Conservation (phyloP, 2,888 invertebrate species). For the Cosmia pyralina region DNA sequence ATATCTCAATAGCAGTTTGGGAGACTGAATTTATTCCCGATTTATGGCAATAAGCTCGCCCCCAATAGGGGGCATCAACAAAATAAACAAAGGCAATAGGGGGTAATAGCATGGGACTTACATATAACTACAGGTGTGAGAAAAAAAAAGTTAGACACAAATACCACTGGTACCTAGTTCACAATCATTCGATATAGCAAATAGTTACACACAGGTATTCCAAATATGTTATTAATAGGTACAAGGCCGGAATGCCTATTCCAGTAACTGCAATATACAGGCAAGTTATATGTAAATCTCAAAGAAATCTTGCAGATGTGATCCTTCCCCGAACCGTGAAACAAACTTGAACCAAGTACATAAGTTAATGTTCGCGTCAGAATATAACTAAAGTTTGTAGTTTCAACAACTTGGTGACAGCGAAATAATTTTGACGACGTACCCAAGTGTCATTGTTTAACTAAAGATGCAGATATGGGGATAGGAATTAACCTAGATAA, state of each 20-base stretch:
- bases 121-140: too few relatives aligned
- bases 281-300: slow-evolving; percentile 12
- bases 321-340: slow-evolving; percentile 31
- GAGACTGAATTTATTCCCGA: too few relatives aligned
- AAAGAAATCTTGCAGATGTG: slow-evolving; percentile 38
- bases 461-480: background rate
- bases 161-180: background rate
- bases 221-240: background rate
- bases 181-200: slow-evolving; percentile 1
- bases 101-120: too few relatives aligned
- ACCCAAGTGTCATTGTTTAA: background rate
- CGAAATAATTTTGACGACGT: background rate
- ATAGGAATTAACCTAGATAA: background rate
- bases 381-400: slow-evolving; percentile 29
- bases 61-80: too few relatives aligned
- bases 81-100: too few relatives aligned
- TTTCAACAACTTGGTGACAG: slow-evolving; percentile 8
- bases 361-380: slow-evolving; percentile 7
- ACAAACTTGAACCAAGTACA: slow-evolving; percentile 24
- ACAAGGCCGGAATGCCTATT: background rate
- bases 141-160: too few relatives aligned
- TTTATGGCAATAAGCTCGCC: too few relatives aligned
- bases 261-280: background rate
- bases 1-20: too few relatives aligned
- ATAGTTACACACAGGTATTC: background rate